These are phyloP conservation scores for Melanostoma mellinum DNA, from an alignment of 2,888 invertebrate genomes.

Conservation along the genomic window DNA sequence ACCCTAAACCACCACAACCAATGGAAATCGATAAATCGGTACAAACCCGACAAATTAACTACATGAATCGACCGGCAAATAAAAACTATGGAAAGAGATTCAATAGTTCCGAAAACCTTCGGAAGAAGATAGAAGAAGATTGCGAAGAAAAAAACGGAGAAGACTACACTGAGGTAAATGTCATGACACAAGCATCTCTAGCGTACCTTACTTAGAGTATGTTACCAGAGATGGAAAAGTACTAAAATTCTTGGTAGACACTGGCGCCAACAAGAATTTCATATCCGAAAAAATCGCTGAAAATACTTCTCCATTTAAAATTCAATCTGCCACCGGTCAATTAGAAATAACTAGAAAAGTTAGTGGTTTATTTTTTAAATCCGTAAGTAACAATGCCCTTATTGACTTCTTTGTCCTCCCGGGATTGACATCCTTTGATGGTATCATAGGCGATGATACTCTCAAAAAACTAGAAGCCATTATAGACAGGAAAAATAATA, in stretches of 20 bases:
- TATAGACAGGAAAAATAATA: slow-evolving; percentile 62
- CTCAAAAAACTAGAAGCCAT: slow-evolving; percentile 64
- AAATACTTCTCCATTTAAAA: slow-evolving; percentile 12
- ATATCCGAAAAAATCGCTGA: slow-evolving; percentile 9
- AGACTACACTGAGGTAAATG: slow-evolving; percentile 24
- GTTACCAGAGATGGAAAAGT: slow-evolving; percentile 17
- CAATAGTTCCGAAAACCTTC: neutral
- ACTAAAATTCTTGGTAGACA: slow-evolving; percentile 31
- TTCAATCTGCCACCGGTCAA: slow-evolving; percentile 8
- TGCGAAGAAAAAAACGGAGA: slow-evolving; percentile 5
- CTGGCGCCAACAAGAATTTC: slow-evolving; percentile 6
- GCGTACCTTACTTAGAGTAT: slow-evolving; percentile 35
- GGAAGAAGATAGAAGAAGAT: slow-evolving; percentile 12
- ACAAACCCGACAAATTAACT: slow-evolving; percentile 31
- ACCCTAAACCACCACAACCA: slow-evolving; percentile 29
- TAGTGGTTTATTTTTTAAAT: slow-evolving; percentile 6
- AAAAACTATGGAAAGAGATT: neutral
- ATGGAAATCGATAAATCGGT: slow-evolving; percentile 40
- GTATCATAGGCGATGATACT: slow-evolving; percentile 67
- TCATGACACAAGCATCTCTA: slow-evolving; percentile 39
- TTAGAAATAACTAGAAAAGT: slow-evolving; percentile 9
- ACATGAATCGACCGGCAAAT: slow-evolving; percentile 41
- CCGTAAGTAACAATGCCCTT: slow-evolving; percentile 23
- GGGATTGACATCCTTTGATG: slow-evolving; percentile 54
- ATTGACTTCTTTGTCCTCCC: slow-evolving; percentile 58